Evolutionary conservation across 2,797 vertebrate species (phyloP).

Genomic region (Xenops minutus): DNA sequence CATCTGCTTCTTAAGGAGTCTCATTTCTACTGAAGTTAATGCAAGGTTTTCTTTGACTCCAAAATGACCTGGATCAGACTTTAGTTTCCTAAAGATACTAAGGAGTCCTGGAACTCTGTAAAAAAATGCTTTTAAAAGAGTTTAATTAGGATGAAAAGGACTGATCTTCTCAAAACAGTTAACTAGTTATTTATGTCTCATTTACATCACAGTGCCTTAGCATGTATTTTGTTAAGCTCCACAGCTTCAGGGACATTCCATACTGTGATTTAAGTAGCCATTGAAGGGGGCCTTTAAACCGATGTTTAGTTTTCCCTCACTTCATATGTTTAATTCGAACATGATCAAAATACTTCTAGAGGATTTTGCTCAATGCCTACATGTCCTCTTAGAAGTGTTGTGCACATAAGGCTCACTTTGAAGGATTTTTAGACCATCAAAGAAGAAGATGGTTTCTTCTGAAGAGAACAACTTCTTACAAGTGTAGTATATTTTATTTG

Average conservation of each 20-base stretch:
- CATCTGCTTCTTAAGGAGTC: conserved; percentile 41
- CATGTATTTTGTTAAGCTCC: background rate
- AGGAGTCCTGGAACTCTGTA: background rate
- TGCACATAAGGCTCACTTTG: background rate
- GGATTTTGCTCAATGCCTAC: background rate
- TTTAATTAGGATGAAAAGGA: background rate
- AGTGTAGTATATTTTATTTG: background rate
- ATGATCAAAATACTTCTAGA: background rate
- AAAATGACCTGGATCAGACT: background rate
- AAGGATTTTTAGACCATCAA: background rate
- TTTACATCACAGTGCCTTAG: background rate
- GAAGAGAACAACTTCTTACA: background rate
- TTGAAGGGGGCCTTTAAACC: background rate
- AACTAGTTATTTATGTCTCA: background rate
- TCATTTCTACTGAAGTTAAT: conserved; percentile 25
- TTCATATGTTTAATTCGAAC: background rate
- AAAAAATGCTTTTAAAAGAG: background rate
- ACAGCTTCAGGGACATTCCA: background rate
- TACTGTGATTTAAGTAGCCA: background rate
- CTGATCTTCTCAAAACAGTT: background rate
- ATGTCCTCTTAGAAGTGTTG: background rate
- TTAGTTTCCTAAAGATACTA: background rate
- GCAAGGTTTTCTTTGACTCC: conserved; percentile 28
- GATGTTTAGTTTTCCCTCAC: background rate
- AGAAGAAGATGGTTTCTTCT: background rate